Percentiles rank a stretch among this genome's conserved stretches.
phyloP scores from a whole-genome alignment of 1,140 invertebrate genomes.

The Cecropterus lyciades region DNA sequence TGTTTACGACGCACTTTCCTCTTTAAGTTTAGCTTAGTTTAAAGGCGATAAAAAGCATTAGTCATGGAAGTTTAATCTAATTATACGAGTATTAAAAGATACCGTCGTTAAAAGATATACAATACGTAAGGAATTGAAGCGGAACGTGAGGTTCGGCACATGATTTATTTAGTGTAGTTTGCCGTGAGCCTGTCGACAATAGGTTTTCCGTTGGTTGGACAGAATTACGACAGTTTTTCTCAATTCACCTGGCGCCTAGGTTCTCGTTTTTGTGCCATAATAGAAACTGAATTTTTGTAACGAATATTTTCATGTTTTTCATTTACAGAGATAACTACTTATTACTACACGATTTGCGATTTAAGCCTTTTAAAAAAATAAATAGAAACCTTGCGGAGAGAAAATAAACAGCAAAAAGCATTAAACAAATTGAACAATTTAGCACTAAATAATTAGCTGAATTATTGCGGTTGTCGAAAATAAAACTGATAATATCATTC shows the following conservation, averaged over 20 bases:
- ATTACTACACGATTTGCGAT: not conserved
- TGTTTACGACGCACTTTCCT: not conserved
- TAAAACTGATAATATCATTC: not conserved
- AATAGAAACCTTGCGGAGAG: not conserved
- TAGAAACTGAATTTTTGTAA: constrained; percentile 15
- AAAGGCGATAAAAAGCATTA: not conserved
- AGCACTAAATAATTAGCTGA: not conserved
- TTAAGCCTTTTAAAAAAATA: constrained; percentile 6
- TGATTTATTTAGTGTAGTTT: constrained; percentile 8
- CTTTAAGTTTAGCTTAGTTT: not conserved
- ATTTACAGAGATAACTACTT: not conserved
- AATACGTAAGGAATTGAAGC: constrained; percentile 7
- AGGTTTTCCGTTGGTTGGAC: constrained; percentile 21
- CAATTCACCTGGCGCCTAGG: constrained; percentile 4
- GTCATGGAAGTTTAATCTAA: constrained; percentile 1
- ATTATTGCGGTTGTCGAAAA: not conserved
- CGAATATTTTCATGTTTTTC: constrained; percentile 1
- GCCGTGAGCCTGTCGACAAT: constrained; percentile 6
- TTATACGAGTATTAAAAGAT: constrained; percentile 11
- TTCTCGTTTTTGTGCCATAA: constrained; percentile 11
- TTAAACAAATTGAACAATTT: not conserved
- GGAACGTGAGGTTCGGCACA: constrained; percentile 11
- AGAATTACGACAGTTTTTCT: constrained; percentile 27
- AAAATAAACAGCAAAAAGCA: not conserved
- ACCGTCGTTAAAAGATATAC: not conserved